A percentile compares a stretch with the other conserved stretches of the same genome.
These are phyloP conservation scores for Gymnarchus niloticus DNA, from an alignment of 2,113 vertebrate species.

Conservation along the genomic window DNA sequence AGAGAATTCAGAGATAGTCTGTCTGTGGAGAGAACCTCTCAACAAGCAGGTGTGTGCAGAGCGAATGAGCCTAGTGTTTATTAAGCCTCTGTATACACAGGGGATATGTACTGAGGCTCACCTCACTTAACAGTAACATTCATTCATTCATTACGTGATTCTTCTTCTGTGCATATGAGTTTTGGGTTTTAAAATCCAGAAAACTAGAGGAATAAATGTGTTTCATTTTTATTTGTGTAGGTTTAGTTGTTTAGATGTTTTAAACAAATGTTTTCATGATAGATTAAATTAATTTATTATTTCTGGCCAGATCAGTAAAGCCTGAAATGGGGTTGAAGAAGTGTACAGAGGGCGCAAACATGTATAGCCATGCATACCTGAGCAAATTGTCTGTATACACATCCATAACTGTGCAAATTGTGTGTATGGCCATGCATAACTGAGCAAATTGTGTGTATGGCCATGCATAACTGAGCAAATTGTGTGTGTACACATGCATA, in stretches of 20 bases:
- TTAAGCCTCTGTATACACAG: background rate
- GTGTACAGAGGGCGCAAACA: too few relatives aligned
- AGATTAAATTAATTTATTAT: background rate
- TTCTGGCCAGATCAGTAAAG: background rate
- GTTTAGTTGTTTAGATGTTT: too few relatives aligned
- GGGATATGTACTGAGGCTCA: background rate
- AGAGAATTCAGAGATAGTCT: constrained; percentile 33
- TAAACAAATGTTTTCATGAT: background rate
- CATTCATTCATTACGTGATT: background rate
- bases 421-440: too few relatives aligned
- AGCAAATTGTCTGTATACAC: too few relatives aligned
- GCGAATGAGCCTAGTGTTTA: background rate
- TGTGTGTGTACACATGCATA: too few relatives aligned
- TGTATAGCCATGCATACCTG: too few relatives aligned
- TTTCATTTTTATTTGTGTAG: background rate
- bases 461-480: too few relatives aligned
- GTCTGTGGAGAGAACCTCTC: background rate
- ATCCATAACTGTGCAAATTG: too few relatives aligned
- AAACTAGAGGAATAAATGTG: background rate
- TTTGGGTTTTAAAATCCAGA: background rate
- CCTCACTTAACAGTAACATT: background rate
- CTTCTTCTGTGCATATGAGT: background rate
- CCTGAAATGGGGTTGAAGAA: too few relatives aligned
- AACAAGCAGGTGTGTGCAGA: background rate
- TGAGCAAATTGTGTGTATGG: too few relatives aligned